Base-by-base conservation (phyloP, 2,888 invertebrate genomes). In the Caenorhabditis macrosperma region DNA sequence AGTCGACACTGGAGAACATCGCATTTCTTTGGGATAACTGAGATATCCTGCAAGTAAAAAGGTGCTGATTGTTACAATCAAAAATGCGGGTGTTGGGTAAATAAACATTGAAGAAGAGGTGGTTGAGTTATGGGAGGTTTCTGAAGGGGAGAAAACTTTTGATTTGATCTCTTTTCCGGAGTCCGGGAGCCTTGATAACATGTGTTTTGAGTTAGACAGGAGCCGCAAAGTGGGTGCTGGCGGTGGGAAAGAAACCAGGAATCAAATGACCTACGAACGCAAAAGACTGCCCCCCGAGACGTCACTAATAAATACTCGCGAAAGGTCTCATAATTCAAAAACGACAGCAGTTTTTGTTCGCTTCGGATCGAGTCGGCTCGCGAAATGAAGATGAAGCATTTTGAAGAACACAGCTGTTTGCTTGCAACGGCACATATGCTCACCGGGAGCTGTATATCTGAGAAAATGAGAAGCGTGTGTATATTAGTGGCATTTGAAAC, bases 381-480 rank as follows among this genome's bases (percentile, higher is more conserved):
- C 59, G 55, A 77, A 69, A 77, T 69, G 77, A 77, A 77, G 69
- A 68, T 77, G 63, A 77, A 66, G 69, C 64, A 35, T 64, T 77
- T 68, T 78, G 64, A 72, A 78, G 78, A 78, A 72, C 78, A 78
- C 78, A 78, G 78, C 78, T 78, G 78, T 72, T 78, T 72, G 67
- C 71, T 66, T 78, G 78, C 72, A 78, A 72, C 78, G 78, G 72
- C 78, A 78, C 78, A 78, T 78, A 78, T 78, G 78, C 78, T 78
- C 78, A 71, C 71, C 59, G 66, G 28, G 52, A 48, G 63, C 71
- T 66, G 71, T 69, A 66, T 60, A 60, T 59, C 71, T 72, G 78
- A 72, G 78, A 78, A 78, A 78, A 78, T 78, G 78, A 78, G 71
- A 78, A 78, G 72, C 78, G 72, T 78, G 78, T 78, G 78, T 78